Percentiles rank a stretch among this genome's conserved stretches.
Evolutionary conservation across 2,113 vertebrate genomes (phyloP).

Genomic region (Ibidorhyncha struthersii): DNA sequence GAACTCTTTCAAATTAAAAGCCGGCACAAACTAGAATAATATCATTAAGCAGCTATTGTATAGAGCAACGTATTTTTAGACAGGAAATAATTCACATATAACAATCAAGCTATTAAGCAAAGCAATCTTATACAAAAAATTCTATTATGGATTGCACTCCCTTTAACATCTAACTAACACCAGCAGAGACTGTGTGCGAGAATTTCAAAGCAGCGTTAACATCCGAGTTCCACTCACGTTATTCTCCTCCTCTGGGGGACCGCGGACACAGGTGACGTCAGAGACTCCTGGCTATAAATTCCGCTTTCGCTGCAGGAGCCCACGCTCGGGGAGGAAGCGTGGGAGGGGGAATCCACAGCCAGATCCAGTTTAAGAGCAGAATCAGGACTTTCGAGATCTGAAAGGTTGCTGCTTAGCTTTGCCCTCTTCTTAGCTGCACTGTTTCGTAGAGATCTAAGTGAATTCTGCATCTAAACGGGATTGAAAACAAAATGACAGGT

Average conservation of each 20-base stretch:
- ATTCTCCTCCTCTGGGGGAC: constrained; percentile 65
- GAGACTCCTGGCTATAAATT: constrained; percentile 76
- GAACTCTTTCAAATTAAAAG: neutral
- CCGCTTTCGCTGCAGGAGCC: constrained; percentile 84
- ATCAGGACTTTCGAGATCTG: constrained; percentile 85
- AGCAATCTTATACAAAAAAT: rapidly evolving
- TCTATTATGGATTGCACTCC: rapidly evolving
- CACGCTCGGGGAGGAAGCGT: constrained; percentile 75
- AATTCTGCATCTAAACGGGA: constrained; percentile 86
- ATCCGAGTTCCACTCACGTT: constrained; percentile 25
- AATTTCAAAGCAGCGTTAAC: rapidly evolving
- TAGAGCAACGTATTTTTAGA: neutral
- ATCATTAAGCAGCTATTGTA: neutral
- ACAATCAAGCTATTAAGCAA: neutral
- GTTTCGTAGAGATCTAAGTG: constrained; percentile 84
- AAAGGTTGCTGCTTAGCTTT: constrained; percentile 77
- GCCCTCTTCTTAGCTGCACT: constrained; percentile 94
- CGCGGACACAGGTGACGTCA: constrained; percentile 74
- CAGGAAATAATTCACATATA: rapidly evolving
- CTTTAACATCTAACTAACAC: rapidly evolving
- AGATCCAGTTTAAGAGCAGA: constrained; percentile 78
- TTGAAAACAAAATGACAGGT: neutral
- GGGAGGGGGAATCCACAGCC: constrained; percentile 71
- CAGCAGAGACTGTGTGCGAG: neutral
- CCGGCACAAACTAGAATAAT: neutral